Conservation (phyloP, 2,888 invertebrate genomes). For the Ptilodon capucinus region DNA sequence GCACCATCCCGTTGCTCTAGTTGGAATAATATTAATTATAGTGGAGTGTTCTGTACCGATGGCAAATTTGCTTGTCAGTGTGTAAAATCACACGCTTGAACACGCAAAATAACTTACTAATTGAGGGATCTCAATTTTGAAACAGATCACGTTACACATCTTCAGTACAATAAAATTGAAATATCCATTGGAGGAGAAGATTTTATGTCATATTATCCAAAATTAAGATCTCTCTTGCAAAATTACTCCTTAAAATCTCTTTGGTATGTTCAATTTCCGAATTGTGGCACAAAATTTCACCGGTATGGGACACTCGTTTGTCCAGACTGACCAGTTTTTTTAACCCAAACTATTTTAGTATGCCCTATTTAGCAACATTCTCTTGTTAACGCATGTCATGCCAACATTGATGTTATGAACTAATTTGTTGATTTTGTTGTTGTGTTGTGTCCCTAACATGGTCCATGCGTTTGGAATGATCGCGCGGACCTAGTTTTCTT, state of each 20-base stretch:
- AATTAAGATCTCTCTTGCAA: background rate
- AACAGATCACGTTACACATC: background rate
- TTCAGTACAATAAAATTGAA: no score
- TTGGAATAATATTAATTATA: conserved; percentile 14
- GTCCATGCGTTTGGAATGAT: conserved; percentile 58
- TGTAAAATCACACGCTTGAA: conserved; percentile 43
- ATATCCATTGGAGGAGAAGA: background rate
- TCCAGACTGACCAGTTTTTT: conserved; percentile 21
- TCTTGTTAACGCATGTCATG: conserved; percentile 65
- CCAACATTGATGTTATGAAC: conserved; percentile 51
- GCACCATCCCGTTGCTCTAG: conserved; percentile 18
- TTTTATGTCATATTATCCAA: background rate
- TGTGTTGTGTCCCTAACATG: conserved; percentile 56
- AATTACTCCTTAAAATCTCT: background rate
- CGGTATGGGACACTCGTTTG: conserved; percentile 32
- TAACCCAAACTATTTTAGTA: conserved; percentile 15
- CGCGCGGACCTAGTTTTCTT: conserved; percentile 49
- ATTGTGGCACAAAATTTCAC: conserved; percentile 1
- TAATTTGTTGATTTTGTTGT: conserved; percentile 49
- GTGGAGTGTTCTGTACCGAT: conserved; percentile 34
- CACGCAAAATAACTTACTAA: conserved; percentile 48
- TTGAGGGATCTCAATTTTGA: background rate
- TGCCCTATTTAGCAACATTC: conserved; percentile 30
- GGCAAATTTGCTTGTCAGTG: conserved; percentile 37
- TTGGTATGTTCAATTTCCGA: conserved; percentile 1